phyloP scores from a whole-genome alignment of 2,888 invertebrate genomes.

The Meganola albula region DNA sequence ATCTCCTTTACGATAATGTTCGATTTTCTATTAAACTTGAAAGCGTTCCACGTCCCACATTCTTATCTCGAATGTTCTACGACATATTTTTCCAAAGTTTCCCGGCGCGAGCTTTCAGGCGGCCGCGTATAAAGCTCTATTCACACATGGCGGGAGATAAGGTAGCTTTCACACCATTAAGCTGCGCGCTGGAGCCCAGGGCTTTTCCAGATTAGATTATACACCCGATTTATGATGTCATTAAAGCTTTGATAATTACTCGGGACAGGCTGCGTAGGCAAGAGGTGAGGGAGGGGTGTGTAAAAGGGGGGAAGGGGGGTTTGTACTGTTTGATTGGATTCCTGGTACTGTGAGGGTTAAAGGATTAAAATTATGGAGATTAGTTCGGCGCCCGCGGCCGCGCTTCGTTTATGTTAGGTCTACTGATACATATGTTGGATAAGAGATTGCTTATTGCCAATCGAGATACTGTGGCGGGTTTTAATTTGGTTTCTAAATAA shows the following conservation, averaged over 20 bases:
- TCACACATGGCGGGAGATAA: conserved; percentile 78
- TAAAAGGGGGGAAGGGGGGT: conserved; percentile 48
- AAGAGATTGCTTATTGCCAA: conserved; percentile 77
- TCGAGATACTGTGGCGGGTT: conserved; percentile 67
- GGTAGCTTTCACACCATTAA: conserved; percentile 79
- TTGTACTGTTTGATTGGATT: conserved; percentile 78
- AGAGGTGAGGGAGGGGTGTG: conserved; percentile 29
- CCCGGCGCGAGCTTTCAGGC: conserved; percentile 76
- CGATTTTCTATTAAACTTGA: conserved; percentile 79
- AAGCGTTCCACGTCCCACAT: conserved; percentile 75
- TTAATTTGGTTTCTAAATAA: conserved; percentile 60
- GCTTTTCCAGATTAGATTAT: conserved; percentile 80
- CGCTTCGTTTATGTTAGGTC: conserved; percentile 73
- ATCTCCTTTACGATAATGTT: conserved; percentile 77
- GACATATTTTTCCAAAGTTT: conserved; percentile 78
- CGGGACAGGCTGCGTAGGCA: conserved; percentile 78
- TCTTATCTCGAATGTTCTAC: conserved; percentile 76
- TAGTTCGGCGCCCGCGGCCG: conserved; percentile 75
- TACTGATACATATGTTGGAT: conserved; percentile 74
- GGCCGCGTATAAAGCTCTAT: conserved; percentile 76
- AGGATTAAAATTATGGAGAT: conserved; percentile 79
- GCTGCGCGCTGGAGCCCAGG: conserved; percentile 75
- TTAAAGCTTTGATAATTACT: conserved; percentile 80
- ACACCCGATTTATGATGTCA: conserved; percentile 79
- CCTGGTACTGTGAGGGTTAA: conserved; percentile 75